Percentiles rank a stretch among this genome's conserved stretches.
Conservation (phyloP, 2,797 vertebrate genomes). For the Ambastaia sidthimunki region DNA sequence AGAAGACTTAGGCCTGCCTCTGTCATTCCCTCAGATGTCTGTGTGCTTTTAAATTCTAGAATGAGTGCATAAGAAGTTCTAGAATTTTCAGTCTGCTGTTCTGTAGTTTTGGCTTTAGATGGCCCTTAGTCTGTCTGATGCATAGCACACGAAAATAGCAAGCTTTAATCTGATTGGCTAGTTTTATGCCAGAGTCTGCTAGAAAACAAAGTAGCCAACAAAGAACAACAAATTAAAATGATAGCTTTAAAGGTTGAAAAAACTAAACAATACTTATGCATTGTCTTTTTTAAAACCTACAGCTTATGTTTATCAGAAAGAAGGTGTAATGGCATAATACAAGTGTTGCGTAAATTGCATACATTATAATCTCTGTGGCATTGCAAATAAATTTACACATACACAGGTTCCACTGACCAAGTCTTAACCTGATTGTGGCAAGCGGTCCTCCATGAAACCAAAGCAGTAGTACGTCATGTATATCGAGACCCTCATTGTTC, state of each 20-base stretch:
- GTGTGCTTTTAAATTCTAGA: not conserved
- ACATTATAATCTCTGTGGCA: not conserved
- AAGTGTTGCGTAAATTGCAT: not conserved
- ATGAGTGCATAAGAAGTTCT: not conserved
- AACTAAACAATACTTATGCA: no score
- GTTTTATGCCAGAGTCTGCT: not conserved
- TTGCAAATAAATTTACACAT: not conserved
- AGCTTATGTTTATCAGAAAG: not conserved
- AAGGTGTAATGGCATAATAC: not conserved
- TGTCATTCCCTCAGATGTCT: slow-evolving; percentile 65
- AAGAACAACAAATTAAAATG: no score
- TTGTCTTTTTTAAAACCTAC: no score
- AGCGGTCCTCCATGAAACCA: slow-evolving; percentile 87
- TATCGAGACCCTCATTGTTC: slow-evolving; percentile 60
- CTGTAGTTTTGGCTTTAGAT: slow-evolving; percentile 4
- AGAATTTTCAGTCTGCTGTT: not conserved
- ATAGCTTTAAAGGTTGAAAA: no score
- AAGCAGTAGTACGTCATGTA: slow-evolving; percentile 82
- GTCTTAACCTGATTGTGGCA: slow-evolving; percentile 85
- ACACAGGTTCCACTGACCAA: slow-evolving; percentile 77
- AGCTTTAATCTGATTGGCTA: slow-evolving; percentile 7
- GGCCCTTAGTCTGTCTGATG: not conserved
- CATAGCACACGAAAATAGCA: slow-evolving; percentile 8
- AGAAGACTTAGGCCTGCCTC: slow-evolving; percentile 73
- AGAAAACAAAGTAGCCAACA: not conserved